Conservation (phyloP, 2,113 vertebrate species). For the Toxostoma redivivum region DNA sequence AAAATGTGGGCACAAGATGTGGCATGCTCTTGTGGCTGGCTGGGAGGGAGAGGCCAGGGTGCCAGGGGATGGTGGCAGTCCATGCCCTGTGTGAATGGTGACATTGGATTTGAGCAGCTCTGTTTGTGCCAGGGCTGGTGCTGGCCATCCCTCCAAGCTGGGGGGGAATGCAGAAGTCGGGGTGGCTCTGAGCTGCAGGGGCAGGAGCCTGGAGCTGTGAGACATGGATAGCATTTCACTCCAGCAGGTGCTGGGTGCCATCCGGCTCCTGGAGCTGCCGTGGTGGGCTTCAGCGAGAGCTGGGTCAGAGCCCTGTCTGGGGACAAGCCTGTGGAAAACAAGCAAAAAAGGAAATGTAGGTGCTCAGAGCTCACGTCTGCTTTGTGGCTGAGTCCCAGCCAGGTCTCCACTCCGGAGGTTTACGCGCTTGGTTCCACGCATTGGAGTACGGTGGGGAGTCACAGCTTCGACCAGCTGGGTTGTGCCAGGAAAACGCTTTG, state of each 20-base stretch:
- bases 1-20: conserved; percentile 48
- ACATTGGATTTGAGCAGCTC: background rate
- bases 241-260: background rate
- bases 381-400: background rate
- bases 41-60: background rate
- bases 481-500: background rate
- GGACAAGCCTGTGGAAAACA: background rate
- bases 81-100: background rate
- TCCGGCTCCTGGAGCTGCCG: background rate
- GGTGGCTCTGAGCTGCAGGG: background rate
- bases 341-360: background rate
- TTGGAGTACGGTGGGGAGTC: background rate
- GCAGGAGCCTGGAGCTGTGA: background rate
- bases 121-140: background rate
- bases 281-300: background rate
- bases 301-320: conserved; percentile 8
- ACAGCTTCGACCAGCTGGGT: accelerated
- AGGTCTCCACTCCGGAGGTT: background rate
- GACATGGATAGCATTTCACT: background rate
- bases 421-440: accelerated
- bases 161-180: background rate
- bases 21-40: background rate
- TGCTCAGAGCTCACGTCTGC: background rate
- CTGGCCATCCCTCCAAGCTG: background rate
- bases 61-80: background rate